These are phyloP conservation scores for Gadopsis bispinosus DNA, from an alignment of 2,797 vertebrate genomes.

Conservation along the genomic window DNA sequence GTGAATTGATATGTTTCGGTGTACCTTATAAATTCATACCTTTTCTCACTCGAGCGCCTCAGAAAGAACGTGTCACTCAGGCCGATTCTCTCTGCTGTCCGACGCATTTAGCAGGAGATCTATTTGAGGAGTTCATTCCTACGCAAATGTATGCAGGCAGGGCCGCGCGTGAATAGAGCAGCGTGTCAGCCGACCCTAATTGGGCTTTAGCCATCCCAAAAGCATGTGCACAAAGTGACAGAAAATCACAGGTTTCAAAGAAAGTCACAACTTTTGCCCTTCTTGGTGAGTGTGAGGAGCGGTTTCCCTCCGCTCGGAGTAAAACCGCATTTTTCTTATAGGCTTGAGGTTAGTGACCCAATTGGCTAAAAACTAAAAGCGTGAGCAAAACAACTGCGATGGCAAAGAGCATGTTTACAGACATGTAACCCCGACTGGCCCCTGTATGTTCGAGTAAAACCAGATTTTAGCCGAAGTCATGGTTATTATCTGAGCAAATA, in stretches of 20 bases:
- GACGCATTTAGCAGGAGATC: conserved; percentile 93
- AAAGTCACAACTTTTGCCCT: conserved; percentile 86
- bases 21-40: conserved; percentile 99
- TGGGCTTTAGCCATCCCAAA: conserved; percentile 98
- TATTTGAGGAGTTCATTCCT: conserved; percentile 98
- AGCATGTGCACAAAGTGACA: conserved; percentile 95
- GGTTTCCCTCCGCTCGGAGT: conserved; percentile 21
- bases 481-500: conserved; percentile 40
- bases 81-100: conserved; percentile 98
- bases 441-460: conserved; percentile 9
- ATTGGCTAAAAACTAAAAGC: conserved; percentile 45
- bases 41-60: conserved; percentile 93
- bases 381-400: conserved; percentile 56
- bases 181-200: conserved; percentile 99
- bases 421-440: conserved; percentile 64
- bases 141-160: conserved; percentile 98
- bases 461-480: conserved; percentile 24
- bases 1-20: conserved; percentile 98
- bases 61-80: conserved; percentile 92
- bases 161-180: conserved; percentile 92
- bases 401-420: conserved; percentile 74
- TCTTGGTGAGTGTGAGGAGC: conserved; percentile 52
- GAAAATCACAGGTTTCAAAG: conserved; percentile 95
- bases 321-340: conserved; percentile 56
- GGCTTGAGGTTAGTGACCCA: conserved; percentile 76